Conservation (phyloP, 2,888 invertebrate genomes). For the Rotaria macrura region DNA sequence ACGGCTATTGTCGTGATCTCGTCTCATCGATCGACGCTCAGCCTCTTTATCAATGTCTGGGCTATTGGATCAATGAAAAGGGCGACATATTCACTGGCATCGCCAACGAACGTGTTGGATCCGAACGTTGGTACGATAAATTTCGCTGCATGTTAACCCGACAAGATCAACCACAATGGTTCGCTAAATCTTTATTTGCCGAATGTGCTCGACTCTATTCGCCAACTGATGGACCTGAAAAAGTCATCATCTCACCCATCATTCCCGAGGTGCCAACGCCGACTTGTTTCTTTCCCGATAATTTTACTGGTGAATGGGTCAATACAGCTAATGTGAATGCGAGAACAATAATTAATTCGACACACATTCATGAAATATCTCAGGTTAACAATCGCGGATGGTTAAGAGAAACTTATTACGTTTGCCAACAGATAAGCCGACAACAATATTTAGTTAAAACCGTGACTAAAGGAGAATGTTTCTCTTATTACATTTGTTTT, state of each 20-base stretch:
- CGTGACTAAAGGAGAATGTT: conserved; percentile 86
- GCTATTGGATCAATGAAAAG: conserved; percentile 31
- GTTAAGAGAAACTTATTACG: conserved; percentile 72
- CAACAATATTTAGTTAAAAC: conserved; percentile 86
- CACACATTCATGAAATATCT: conserved; percentile 91
- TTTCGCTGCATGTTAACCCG: conserved; percentile 32
- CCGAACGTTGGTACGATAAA: conserved; percentile 32
- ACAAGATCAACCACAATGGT: conserved; percentile 33
- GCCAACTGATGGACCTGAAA: conserved; percentile 30
- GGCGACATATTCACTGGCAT: conserved; percentile 28
- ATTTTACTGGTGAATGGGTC: conserved; percentile 87
- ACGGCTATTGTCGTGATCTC: conserved; percentile 29
- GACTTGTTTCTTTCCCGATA: conserved; percentile 59
- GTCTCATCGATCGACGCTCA: conserved; percentile 26
- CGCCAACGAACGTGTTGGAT: conserved; percentile 27
- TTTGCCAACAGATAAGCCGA: conserved; percentile 82
- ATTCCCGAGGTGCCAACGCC: conserved; percentile 27
- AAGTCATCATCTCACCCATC: conserved; percentile 27
- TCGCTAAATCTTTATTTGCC: conserved; percentile 32
- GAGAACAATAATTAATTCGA: conserved; percentile 71
- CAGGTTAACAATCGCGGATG: conserved; percentile 51
- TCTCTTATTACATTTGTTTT: conserved; percentile 74
- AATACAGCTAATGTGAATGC: conserved; percentile 94
- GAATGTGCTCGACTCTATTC: conserved; percentile 23
- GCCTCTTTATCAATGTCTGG: conserved; percentile 26